Conservation (phyloP, 1,140 invertebrate genomes). For the Drosophila varians region DNA sequence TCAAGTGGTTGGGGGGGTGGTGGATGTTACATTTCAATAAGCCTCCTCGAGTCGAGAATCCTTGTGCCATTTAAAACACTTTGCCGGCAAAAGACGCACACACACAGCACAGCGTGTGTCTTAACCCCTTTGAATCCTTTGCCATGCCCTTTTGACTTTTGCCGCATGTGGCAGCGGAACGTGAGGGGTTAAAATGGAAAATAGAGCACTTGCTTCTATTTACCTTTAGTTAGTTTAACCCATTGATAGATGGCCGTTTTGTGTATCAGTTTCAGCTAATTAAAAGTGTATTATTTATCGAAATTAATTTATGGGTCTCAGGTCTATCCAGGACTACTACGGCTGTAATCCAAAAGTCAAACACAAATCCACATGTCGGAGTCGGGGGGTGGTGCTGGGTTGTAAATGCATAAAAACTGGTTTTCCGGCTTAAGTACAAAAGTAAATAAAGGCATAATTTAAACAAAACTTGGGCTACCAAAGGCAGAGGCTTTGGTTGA, state of each 20-base stretch:
- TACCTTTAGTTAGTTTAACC: constrained; percentile 37
- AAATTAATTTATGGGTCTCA: constrained; percentile 67
- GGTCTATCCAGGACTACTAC: constrained; percentile 38
- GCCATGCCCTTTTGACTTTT: constrained; percentile 38
- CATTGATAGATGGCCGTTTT: constrained; percentile 19
- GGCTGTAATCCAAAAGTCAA: constrained; percentile 66
- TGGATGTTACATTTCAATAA: constrained; percentile 61
- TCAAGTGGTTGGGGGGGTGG: constrained; percentile 48
- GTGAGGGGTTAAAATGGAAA: constrained; percentile 1
- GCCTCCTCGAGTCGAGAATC: constrained; percentile 34
- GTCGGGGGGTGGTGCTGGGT: constrained; percentile 5
- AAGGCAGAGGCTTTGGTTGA: constrained; percentile 5
- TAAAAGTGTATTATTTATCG: constrained; percentile 77
- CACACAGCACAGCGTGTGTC: background rate
- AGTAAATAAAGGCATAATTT: constrained; percentile 53
- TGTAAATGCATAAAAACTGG: constrained; percentile 55
- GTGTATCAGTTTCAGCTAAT: constrained; percentile 60
- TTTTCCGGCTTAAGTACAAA: constrained; percentile 64
- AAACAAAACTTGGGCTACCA: constrained; percentile 50
- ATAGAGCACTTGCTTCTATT: background rate
- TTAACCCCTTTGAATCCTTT: constrained; percentile 36
- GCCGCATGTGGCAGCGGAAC: constrained; percentile 8
- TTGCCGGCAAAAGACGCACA: constrained; percentile 34
- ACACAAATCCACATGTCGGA: constrained; percentile 39
- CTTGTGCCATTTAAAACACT: constrained; percentile 75